Percentiles rank a stretch among this genome's conserved stretches.
Conservation (phyloP, 2,113 vertebrate genomes). For the western clawed frog (Xenopus tropicalis) region UCB_Xtro_10.0 CM004446.2:36205001-36205500, state of each 20-base stretch:
- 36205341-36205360: constrained; percentile 32
- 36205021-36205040: too few species aligned
- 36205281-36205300: background rate
- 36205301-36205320: constrained; percentile 2
- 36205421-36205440: background rate
- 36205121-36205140: background rate
- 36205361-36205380: constrained; percentile 33
- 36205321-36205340: constrained; percentile 13
- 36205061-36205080: too few species aligned
- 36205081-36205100: too few species aligned
- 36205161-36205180: background rate
- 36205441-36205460: background rate
- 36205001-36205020: too few species aligned
- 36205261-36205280: background rate
- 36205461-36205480: too few species aligned
- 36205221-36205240: background rate
- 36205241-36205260: background rate
- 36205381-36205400: constrained; percentile 39
- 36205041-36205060: too few species aligned
- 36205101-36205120: too few species aligned
- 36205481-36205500: too few species aligned
- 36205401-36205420: constrained; percentile 14
- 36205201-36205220: too few species aligned
- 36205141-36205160: background rate
- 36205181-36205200: background rate